phyloP scores from a whole-genome alignment of 1,140 invertebrate species.

The Panagrolaimus sp. region DNA sequence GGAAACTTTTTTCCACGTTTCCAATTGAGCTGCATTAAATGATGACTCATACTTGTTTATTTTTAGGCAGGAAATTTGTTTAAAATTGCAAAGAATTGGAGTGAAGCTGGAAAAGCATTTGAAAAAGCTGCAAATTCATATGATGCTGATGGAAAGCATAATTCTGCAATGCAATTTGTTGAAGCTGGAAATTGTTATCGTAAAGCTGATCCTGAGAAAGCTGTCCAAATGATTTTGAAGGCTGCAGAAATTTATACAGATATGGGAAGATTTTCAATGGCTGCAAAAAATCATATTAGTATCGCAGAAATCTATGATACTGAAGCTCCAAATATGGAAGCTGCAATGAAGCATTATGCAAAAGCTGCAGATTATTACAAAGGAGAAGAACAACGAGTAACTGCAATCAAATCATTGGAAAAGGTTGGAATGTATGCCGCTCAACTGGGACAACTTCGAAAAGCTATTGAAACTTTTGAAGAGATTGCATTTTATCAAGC shows the following conservation, averaged over 20 bases:
- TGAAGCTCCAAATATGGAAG: slow-evolving; percentile 81
- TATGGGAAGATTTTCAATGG: slow-evolving; percentile 95
- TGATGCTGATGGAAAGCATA: slow-evolving; percentile 77
- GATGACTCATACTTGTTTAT: slow-evolving; percentile 54
- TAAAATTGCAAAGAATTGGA: slow-evolving; percentile 99
- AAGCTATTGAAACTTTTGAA: slow-evolving; percentile 94
- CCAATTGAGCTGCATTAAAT: not conserved
- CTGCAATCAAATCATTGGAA: slow-evolving; percentile 92
- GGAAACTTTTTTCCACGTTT: not conserved
- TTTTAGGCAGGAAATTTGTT: slow-evolving; percentile 87
- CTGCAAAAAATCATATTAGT: slow-evolving; percentile 92
- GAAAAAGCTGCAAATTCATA: slow-evolving; percentile 73
- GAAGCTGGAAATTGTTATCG: slow-evolving; percentile 96
- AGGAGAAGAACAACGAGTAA: slow-evolving; percentile 67
- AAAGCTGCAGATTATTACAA: slow-evolving; percentile 87
- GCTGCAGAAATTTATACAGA: slow-evolving; percentile 97
- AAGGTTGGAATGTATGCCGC: slow-evolving; percentile 89
- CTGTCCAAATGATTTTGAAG: slow-evolving; percentile 81
- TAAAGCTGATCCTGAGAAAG: slow-evolving; percentile 87
- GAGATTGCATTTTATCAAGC: slow-evolving; percentile 85
- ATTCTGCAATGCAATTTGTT: slow-evolving; percentile 86
- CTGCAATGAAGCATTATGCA: slow-evolving; percentile 86
- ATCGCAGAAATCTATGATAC: slow-evolving; percentile 96
- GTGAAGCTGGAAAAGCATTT: slow-evolving; percentile 83
- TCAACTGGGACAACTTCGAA: slow-evolving; percentile 89